Evolutionary conservation across 2,888 invertebrate genomes (phyloP), one percentile per base, ranked within the genome.

Genomic region (Spilarctia lutea): DNA sequence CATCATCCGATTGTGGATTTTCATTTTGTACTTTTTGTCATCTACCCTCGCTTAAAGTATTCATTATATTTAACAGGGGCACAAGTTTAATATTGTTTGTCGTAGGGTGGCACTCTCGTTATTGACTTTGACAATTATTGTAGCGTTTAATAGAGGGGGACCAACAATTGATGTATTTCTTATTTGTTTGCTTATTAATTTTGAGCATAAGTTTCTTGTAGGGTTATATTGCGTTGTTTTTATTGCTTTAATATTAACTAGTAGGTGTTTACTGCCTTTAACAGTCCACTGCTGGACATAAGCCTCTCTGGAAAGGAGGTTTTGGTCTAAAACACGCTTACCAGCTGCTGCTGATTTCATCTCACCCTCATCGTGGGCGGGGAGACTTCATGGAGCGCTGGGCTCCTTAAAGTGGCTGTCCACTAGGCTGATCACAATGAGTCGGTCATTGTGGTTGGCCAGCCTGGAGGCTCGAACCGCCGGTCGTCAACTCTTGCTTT

Each of bases 1-100:
- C 93, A 94, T 94, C 93, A 93, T 89, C 85, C 86, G 91, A 92
- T 93, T 92, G 92, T 76, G 91, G 91, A 81, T 81, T 86, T 82
- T 80, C 68, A 86, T 85, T 88, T 86, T 85, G 81, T 84, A 85
- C 85, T 89, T 87, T 88, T 80, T 87, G 84, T 76, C 76, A 60
- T 76, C 65, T 71, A 69, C 71, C 68, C 78, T 73, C 77, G 39
- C 74, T 75, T 73, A 52, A 70, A 76, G 60, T 83, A 85, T 84
- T 84, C 84, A 84, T 84, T 84, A 85, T 83, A 80, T 77, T 71
- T 63, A 68, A 67, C 30, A 65, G 77, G 75, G 79, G 79, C 67
- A 68, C 45, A 72, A 73, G 79, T 85, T 81, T 78, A 85, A 85
- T 85, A 83, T 86, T 85, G 84, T 85, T 83, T 83, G 68, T 42